Conservation (phyloP, 2,113 vertebrate species). For the Phaethornis superciliosus region DNA sequence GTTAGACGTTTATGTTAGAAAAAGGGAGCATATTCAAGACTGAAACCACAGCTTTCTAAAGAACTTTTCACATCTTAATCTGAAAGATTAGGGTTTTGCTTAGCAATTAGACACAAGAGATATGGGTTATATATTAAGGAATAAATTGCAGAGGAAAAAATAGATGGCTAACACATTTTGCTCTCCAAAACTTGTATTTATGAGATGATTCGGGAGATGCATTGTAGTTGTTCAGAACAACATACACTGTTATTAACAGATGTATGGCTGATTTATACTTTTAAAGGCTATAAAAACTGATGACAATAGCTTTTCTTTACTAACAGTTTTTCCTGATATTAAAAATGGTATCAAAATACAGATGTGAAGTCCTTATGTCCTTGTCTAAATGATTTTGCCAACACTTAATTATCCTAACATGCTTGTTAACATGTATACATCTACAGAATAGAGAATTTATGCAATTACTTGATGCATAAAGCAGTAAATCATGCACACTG, state of each 20-base stretch:
- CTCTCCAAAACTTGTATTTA: background rate
- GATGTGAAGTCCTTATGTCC: background rate
- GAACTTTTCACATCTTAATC: background rate
- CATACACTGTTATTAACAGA: background rate
- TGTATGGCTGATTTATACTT: background rate
- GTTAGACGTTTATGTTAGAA: background rate
- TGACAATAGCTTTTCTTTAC: too few species aligned
- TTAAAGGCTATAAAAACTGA: background rate
- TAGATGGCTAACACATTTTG: background rate
- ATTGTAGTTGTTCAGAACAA: background rate
- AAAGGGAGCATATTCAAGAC: background rate
- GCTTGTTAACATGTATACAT: background rate
- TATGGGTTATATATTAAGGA: background rate
- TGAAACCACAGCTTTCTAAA: background rate
- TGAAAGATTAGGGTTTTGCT: background rate
- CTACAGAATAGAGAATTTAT: background rate
- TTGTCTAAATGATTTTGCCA: background rate
- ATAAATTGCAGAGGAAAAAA: background rate
- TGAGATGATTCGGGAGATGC: background rate
- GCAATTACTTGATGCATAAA: background rate
- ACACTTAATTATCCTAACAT: background rate
- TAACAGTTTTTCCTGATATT: background rate
- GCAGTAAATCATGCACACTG: background rate
- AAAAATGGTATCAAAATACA: background rate
- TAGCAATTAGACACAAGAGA: background rate